These are phyloP conservation scores for Agrotis segetum DNA, from an alignment of 2,888 invertebrate species.

Conservation along the genomic window DNA sequence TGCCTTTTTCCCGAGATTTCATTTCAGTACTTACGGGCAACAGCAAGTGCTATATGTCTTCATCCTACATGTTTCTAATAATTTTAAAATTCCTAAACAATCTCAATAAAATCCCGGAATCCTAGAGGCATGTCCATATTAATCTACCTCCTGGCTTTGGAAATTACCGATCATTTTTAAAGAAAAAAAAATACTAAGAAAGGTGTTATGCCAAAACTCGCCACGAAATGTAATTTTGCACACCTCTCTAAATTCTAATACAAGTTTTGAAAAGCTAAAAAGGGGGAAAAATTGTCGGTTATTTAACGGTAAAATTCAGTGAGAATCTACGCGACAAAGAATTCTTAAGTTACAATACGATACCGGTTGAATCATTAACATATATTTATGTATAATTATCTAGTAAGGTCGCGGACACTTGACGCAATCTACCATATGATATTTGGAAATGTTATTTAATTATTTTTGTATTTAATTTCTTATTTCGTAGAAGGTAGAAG, in stretches of 20 bases:
- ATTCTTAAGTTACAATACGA: conserved; percentile 10
- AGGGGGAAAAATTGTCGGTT: conserved; percentile 16
- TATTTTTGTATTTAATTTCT: neutral
- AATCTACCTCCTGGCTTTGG: too few relatives aligned
- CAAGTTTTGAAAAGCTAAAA: neutral
- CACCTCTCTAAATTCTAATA: neutral
- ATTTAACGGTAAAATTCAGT: conserved; percentile 47
- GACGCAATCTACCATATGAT: conserved; percentile 49
- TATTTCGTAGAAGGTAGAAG: too few relatives aligned
- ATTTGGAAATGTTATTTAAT: conserved; percentile 35
- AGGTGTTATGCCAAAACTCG: neutral
- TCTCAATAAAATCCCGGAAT: too few relatives aligned
- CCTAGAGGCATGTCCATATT: too few relatives aligned
- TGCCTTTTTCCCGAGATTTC: too few relatives aligned
- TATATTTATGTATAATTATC: too few relatives aligned
- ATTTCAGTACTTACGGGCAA: too few relatives aligned
- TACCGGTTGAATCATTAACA: conserved; percentile 56
- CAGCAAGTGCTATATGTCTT: too few relatives aligned
- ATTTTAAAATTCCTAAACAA: too few relatives aligned
- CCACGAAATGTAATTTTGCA: neutral
- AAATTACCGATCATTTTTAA: too few relatives aligned
- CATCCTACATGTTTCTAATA: too few relatives aligned
- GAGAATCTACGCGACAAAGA: conserved; percentile 50
- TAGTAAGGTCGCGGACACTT: conserved; percentile 63
- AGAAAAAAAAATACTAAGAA: neutral